Evolutionary conservation across 2,797 vertebrate genomes (phyloP).

Genomic region (Coranthus polyacanthus): DNA sequence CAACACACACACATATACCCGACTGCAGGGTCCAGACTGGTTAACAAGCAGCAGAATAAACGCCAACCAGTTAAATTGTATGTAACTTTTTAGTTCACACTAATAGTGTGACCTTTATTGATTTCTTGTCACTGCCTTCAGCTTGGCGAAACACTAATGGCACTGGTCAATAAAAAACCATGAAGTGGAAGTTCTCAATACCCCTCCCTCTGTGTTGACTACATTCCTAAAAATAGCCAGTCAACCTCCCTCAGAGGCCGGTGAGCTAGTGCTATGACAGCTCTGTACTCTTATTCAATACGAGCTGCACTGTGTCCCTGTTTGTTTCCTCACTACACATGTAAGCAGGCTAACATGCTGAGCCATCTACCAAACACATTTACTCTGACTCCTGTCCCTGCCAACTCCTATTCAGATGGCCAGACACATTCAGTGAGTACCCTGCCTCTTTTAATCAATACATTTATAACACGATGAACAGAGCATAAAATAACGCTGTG

Average conservation of each 20-base stretch:
- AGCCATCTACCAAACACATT: constrained; percentile 62
- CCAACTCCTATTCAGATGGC: constrained; percentile 65
- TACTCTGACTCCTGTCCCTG: constrained; percentile 52
- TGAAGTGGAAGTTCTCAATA: constrained; percentile 82
- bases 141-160: constrained; percentile 85
- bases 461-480: constrained; percentile 55
- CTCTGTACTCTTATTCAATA: constrained; percentile 65
- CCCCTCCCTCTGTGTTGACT: constrained; percentile 66
- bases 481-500: constrained; percentile 62
- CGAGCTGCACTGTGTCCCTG: constrained; percentile 39
- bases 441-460: constrained; percentile 75
- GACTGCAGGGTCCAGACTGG: constrained; percentile 56
- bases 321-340: constrained; percentile 58
- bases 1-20: no score
- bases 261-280: constrained; percentile 51
- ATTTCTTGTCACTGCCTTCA: constrained; percentile 85
- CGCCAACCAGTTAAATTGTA: constrained; percentile 79
- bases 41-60: constrained; percentile 84
- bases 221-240: constrained; percentile 80
- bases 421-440: constrained; percentile 56
- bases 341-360: constrained; percentile 67
- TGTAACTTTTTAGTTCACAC: constrained; percentile 83
- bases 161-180: constrained; percentile 85
- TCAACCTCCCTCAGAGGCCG: constrained; percentile 59
- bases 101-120: constrained; percentile 84